phyloP scores from a whole-genome alignment of 1,140 invertebrate genomes.

The Apis dorsata region DNA sequence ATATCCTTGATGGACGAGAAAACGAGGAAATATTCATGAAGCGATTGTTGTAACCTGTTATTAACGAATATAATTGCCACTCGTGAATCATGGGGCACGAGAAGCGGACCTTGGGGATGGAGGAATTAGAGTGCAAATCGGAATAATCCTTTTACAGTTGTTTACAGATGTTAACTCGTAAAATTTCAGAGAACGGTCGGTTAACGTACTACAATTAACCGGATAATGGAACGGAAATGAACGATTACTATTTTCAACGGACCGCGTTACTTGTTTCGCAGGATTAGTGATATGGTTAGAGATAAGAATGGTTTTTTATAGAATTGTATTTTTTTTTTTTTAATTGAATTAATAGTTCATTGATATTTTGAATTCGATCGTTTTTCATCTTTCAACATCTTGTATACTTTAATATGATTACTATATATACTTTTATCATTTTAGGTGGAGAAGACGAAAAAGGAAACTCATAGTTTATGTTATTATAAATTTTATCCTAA shows the following conservation, averaged over 20 bases:
- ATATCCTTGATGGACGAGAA: constrained; percentile 6
- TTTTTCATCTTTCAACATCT: too few species aligned
- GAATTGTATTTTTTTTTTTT: neutral
- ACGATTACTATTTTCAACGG: neutral
- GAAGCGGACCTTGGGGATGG: neutral
- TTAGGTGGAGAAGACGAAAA: too few species aligned
- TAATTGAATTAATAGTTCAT: too few species aligned
- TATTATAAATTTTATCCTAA: too few species aligned
- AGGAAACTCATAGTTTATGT: too few species aligned
- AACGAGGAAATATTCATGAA: constrained; percentile 41
- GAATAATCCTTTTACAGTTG: neutral
- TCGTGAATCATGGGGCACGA: constrained; percentile 17
- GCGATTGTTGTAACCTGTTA: constrained; percentile 37
- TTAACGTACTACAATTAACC: neutral
- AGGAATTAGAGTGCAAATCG: constrained; percentile 15
- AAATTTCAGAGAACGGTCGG: neutral
- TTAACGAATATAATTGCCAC: constrained; percentile 32
- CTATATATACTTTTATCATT: too few species aligned
- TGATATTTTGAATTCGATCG: too few species aligned
- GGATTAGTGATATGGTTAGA: too few species aligned
- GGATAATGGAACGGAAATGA: neutral
- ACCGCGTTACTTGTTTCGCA: neutral
- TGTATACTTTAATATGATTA: too few species aligned
- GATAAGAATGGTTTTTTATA: neutral
- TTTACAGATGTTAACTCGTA: neutral